These are phyloP conservation scores for Neocrepidodera transversa DNA, from an alignment of 2,888 invertebrate species.

Conservation along the genomic window DNA sequence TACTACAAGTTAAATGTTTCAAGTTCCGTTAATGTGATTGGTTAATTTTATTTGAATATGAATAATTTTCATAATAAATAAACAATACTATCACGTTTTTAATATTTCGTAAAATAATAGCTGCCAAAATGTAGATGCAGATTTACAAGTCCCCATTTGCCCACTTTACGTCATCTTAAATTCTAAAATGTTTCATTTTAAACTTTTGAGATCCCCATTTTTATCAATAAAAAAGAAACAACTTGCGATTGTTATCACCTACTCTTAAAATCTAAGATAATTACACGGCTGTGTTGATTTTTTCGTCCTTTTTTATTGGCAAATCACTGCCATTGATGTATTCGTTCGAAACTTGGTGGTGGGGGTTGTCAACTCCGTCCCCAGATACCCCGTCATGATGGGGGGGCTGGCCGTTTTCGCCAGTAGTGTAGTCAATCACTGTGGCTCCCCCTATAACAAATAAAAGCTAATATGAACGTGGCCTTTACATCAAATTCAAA, in stretches of 20 bases:
- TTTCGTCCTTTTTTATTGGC: conserved; percentile 65
- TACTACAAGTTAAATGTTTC: too few relatives aligned
- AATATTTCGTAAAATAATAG: too few relatives aligned
- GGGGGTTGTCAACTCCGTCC: conserved; percentile 62
- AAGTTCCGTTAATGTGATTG: too few relatives aligned
- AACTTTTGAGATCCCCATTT: not conserved
- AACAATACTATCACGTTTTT: too few relatives aligned
- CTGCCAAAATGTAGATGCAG: too few relatives aligned
- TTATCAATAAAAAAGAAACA: conserved; percentile 19
- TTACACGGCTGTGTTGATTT: conserved; percentile 69
- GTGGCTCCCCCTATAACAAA: conserved; percentile 61
- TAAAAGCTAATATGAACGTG: conserved; percentile 46
- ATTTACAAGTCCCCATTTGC: too few relatives aligned
- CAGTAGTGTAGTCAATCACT: conserved; percentile 60
- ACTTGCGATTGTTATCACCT: conserved; percentile 23
- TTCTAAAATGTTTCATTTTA: too few relatives aligned
- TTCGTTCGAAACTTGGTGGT: conserved; percentile 65
- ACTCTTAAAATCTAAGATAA: conserved; percentile 24
- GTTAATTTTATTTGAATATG: too few relatives aligned
- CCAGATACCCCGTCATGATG: conserved; percentile 50
- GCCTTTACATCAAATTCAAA: conserved; percentile 19
- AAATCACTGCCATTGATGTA: conserved; percentile 67
- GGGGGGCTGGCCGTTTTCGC: conserved; percentile 53
- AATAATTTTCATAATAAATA: too few relatives aligned
- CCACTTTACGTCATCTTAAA: too few relatives aligned